Conservation (phyloP, 2,797 vertebrate species). For the Cynopterus sphinx region DNA sequence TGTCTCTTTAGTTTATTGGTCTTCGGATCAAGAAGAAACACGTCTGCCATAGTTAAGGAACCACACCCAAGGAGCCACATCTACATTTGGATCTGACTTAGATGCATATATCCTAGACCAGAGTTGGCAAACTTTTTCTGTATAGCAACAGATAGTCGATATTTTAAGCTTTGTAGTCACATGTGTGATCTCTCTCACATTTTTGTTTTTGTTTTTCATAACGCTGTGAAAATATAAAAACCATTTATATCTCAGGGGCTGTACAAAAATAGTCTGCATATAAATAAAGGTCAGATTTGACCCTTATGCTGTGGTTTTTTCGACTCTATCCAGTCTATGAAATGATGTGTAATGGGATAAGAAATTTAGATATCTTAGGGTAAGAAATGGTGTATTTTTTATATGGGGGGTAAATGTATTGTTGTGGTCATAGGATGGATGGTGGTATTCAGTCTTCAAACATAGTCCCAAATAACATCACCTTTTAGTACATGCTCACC, state of each 20-base stretch:
- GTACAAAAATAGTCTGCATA: neutral
- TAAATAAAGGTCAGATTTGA: neutral
- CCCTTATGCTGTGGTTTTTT: neutral
- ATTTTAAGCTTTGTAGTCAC: neutral
- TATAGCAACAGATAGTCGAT: neutral
- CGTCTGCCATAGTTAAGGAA: neutral
- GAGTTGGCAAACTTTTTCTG: neutral
- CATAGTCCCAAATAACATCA: neutral
- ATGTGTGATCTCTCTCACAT: neutral
- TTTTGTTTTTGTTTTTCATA: constrained; percentile 1
- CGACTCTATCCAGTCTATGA: neutral
- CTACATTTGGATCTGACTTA: neutral
- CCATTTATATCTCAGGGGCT: neutral
- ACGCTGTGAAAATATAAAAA: constrained; percentile 24
- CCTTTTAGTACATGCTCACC: neutral
- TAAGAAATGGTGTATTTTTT: neutral
- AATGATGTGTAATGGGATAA: neutral
- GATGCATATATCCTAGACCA: neutral
- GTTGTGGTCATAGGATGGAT: neutral
- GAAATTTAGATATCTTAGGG: neutral
- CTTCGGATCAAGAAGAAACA: neutral
- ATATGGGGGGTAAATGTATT: neutral
- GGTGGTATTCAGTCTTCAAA: neutral
- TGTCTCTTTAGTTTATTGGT: neutral
- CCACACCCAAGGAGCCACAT: neutral